Evolutionary conservation across 1,140 invertebrate genomes (phyloP).

Genomic region (Zelostemma sp.): DNA sequence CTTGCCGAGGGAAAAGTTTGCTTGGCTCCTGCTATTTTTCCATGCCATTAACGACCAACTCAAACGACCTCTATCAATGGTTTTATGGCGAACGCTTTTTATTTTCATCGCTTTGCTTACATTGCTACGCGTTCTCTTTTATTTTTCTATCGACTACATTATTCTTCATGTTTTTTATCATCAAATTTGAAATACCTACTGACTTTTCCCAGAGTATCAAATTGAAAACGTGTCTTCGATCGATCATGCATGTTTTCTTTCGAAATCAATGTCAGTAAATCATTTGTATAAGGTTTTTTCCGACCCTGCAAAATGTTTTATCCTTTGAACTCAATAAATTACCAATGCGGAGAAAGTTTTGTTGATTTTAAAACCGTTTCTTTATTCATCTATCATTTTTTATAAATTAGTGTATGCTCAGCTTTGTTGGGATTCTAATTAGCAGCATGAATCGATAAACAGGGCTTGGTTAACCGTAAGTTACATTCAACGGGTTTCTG

Average conservation of each 20-base stretch:
- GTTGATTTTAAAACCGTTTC: too few species aligned
- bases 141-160: neutral
- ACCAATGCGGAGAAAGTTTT: too few species aligned
- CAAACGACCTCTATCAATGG: constrained; percentile 62
- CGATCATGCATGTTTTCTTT: too few species aligned
- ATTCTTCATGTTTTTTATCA: neutral
- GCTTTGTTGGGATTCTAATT: constrained; percentile 9
- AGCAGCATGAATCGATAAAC: constrained; percentile 10
- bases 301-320: too few species aligned
- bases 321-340: too few species aligned
- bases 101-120: constrained; percentile 13
- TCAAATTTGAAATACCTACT: too few species aligned
- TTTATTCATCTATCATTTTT: too few species aligned
- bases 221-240: too few species aligned
- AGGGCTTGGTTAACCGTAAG: constrained; percentile 48
- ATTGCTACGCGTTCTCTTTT: neutral
- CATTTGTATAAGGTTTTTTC: too few species aligned
- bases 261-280: too few species aligned
- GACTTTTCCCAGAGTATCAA: too few species aligned
- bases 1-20: constrained; percentile 52
- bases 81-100: constrained; percentile 58
- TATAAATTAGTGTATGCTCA: neutral
- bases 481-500: constrained; percentile 43
- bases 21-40: constrained; percentile 59
- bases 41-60: constrained; percentile 63